Percentiles rank a stretch among this genome's conserved stretches.
phyloP scores from a whole-genome alignment of 2,797 vertebrate species.

The Poecilia picta region DNA sequence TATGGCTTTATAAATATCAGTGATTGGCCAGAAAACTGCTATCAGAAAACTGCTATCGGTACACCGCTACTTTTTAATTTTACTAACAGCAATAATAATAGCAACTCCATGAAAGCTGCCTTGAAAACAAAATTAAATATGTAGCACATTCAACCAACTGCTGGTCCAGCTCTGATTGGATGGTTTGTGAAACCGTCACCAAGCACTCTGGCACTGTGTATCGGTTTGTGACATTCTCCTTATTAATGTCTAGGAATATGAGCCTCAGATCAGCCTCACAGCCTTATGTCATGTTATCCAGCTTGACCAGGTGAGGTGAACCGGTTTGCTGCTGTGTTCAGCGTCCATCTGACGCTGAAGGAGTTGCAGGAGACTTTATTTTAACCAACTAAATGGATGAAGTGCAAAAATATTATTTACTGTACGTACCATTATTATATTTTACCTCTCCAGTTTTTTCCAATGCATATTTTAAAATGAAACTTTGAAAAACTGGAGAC shows the following conservation, averaged over 20 bases:
- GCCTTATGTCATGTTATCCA: neutral
- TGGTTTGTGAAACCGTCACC: neutral
- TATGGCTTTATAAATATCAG: too few species aligned
- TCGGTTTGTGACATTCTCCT: neutral
- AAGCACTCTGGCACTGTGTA: neutral
- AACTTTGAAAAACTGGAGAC: neutral
- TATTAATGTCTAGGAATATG: neutral
- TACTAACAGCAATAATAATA: too few species aligned
- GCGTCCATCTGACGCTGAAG: neutral
- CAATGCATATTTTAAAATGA: neutral
- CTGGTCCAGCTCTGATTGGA: too few species aligned
- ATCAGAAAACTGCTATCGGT: too few species aligned
- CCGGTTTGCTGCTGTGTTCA: neutral
- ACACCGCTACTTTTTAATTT: too few species aligned
- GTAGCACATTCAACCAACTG: too few species aligned
- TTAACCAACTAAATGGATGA: neutral
- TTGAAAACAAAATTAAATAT: too few species aligned
- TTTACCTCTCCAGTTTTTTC: neutral
- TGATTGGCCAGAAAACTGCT: too few species aligned
- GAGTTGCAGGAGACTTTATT: neutral
- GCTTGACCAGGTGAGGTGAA: neutral
- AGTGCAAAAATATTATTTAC: neutral
- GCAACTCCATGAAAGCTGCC: too few species aligned
- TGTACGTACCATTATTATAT: neutral
- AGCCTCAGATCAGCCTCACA: neutral